These are phyloP conservation scores for Parotocinclus haroldoi DNA, from an alignment of 2,797 vertebrate species.

Conservation along the genomic window DNA sequence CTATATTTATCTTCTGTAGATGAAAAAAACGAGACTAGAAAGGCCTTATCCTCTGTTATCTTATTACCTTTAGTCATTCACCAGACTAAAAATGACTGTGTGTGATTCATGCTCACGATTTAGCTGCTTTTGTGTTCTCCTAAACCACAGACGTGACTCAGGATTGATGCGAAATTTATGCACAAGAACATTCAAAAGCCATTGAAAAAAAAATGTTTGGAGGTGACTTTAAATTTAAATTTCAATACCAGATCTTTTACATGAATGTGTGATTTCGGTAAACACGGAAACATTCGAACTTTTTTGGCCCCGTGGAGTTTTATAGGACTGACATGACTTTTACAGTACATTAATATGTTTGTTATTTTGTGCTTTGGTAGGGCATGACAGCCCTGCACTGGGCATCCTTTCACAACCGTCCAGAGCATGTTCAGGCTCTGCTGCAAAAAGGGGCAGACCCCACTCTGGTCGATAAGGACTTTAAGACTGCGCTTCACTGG, in stretches of 20 bases:
- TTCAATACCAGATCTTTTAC: too few relatives aligned
- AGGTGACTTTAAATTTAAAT: too few relatives aligned
- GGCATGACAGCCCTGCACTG: slow-evolving; percentile 87
- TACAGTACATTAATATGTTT: neutral
- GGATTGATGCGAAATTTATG: too few relatives aligned
- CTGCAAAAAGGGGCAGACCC: slow-evolving; percentile 82
- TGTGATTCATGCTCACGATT: slow-evolving; percentile 13
- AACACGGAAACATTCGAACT: too few relatives aligned
- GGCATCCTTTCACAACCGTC: slow-evolving; percentile 84
- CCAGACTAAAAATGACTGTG: neutral
- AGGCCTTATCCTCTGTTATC: too few relatives aligned
- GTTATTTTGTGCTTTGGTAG: slow-evolving; percentile 51
- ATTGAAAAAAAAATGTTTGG: too few relatives aligned
- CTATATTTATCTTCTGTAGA: too few relatives aligned
- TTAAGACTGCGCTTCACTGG: slow-evolving; percentile 86
- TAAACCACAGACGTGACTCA: slow-evolving; percentile 12
- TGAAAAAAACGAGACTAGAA: too few relatives aligned
- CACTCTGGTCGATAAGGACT: slow-evolving; percentile 84
- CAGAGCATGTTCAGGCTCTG: slow-evolving; percentile 78
- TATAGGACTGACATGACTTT: neutral
- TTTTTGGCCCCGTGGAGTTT: too few relatives aligned
- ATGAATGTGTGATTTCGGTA: neutral
- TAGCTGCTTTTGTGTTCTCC: slow-evolving; percentile 1
- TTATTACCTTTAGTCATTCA: neutral
- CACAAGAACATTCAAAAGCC: too few relatives aligned